These are phyloP conservation scores for Procambarus virginalis DNA, from an alignment of 1,140 invertebrate species.

Conservation along the genomic window DNA sequence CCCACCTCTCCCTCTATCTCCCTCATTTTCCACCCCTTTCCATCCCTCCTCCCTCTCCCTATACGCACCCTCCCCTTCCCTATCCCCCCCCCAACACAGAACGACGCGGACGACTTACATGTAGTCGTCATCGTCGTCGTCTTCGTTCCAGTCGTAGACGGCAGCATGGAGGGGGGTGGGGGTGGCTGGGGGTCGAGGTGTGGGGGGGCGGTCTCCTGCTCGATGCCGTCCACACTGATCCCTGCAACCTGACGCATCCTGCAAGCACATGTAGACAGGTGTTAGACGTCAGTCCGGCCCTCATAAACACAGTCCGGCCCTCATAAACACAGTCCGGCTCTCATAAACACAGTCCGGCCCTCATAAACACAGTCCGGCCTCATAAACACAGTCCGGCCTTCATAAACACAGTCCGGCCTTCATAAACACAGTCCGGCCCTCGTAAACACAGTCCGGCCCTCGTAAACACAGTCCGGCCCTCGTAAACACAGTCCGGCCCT, in stretches of 20 bases:
- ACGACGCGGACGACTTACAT: constrained; percentile 27
- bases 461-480: too few relatives aligned
- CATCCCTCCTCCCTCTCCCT: neutral
- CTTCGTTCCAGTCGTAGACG: constrained; percentile 58
- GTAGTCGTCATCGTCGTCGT: constrained; percentile 57
- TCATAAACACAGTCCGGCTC: too few relatives aligned
- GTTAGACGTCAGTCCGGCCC: too few relatives aligned
- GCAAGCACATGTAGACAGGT: neutral
- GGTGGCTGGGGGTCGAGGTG: constrained; percentile 50
- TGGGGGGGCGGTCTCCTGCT: constrained; percentile 44
- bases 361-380: too few relatives aligned
- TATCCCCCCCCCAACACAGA: neutral
- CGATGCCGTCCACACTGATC: constrained; percentile 52
- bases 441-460: too few relatives aligned
- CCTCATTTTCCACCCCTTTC: neutral
- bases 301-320: too few relatives aligned
- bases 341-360: too few relatives aligned
- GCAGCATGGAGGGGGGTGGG: constrained; percentile 59
- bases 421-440: too few relatives aligned
- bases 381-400: too few relatives aligned
- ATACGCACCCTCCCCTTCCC: neutral
- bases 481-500: too few relatives aligned
- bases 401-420: too few relatives aligned
- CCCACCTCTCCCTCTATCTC: neutral
- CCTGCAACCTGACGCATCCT: constrained; percentile 57